A percentile compares a stretch with the other conserved stretches of the same genome.
phyloP scores from a whole-genome alignment of 2,888 invertebrate genomes.

The Rhamnusium bicolor region DNA sequence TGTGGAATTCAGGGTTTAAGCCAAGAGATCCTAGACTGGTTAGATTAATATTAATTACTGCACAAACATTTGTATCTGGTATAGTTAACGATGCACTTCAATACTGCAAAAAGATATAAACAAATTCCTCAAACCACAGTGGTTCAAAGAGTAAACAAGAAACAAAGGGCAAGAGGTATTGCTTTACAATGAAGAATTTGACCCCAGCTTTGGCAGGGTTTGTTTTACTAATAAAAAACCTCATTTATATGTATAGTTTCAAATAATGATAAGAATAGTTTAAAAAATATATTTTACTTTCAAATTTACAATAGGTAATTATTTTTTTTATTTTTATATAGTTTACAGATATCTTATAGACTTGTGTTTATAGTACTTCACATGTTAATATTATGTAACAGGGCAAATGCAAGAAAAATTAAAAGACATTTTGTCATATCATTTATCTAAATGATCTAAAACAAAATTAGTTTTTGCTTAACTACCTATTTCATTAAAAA shows the following conservation, averaged over 20 bases:
- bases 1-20: constrained; percentile 93
- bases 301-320: background rate
- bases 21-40: constrained; percentile 93
- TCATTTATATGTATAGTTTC: constrained; percentile 83
- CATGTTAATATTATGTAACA: too few species aligned
- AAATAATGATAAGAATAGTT: background rate
- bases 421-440: too few species aligned
- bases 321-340: too few species aligned
- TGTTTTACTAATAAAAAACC: constrained; percentile 95
- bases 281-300: background rate
- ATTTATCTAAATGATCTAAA: too few species aligned
- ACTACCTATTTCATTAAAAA: too few species aligned
- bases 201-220: constrained; percentile 95
- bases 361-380: too few species aligned
- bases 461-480: too few species aligned
- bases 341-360: too few species aligned
- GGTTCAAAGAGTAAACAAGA: constrained; percentile 74
- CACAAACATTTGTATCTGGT: constrained; percentile 98
- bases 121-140: constrained; percentile 79
- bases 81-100: constrained; percentile 97
- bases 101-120: constrained; percentile 93
- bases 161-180: constrained; percentile 85
- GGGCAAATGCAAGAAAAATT: too few species aligned
- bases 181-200: constrained; percentile 96
- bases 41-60: constrained; percentile 92